A percentile compares a stretch with the other conserved stretches of the same genome.
Conservation (phyloP, 1,140 invertebrate genomes). For the Atta cephalotes region DNA sequence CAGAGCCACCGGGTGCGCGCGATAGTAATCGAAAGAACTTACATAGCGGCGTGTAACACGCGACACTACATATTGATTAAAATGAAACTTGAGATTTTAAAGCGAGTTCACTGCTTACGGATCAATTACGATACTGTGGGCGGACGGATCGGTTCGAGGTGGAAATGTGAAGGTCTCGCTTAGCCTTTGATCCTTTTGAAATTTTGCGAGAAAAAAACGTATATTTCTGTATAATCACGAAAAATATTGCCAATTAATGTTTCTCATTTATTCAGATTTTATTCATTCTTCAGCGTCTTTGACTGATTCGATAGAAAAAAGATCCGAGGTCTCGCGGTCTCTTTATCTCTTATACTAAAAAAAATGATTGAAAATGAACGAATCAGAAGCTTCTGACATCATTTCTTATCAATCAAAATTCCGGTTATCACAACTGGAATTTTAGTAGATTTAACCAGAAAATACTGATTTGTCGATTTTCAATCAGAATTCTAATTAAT, state of each 20-base stretch:
- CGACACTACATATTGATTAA: conserved; percentile 69
- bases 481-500: no score
- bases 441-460: no score
- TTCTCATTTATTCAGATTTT: not conserved
- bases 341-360: not conserved
- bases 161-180: not conserved
- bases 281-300: not conserved
- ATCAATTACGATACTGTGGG: conserved; percentile 20
- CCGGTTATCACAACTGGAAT: no score
- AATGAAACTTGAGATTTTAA: conserved; percentile 61
- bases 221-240: not conserved
- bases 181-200: not conserved
- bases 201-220: not conserved
- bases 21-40: conserved; percentile 64
- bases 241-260: not conserved
- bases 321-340: not conserved
- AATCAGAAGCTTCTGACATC: no score
- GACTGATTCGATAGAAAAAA: not conserved
- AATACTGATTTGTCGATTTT: no score
- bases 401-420: no score
- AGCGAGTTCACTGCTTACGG: conserved; percentile 19
- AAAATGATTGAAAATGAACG: no score
- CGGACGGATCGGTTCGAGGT: not conserved
- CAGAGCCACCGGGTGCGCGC: not conserved
- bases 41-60: conserved; percentile 61